Evolutionary conservation across 2,888 invertebrate species (phyloP).

Genomic region (Rhamnusium bicolor): DNA sequence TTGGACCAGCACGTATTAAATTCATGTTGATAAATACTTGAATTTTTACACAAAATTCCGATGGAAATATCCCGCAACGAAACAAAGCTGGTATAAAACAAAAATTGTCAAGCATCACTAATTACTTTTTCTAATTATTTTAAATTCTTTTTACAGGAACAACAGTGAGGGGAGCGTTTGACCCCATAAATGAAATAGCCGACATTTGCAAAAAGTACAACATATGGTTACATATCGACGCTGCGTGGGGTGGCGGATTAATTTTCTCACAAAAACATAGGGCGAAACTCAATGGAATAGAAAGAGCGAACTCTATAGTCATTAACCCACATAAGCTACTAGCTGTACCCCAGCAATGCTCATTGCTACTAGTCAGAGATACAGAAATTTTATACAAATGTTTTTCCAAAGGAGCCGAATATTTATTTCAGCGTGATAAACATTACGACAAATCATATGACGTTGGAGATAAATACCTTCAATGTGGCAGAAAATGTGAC

Average conservation of each 20-base stretch:
- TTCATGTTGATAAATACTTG: not conserved
- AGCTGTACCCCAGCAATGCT: constrained; percentile 76
- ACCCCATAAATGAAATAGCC: constrained; percentile 93
- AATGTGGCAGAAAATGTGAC: constrained; percentile 81
- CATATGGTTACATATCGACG: constrained; percentile 92
- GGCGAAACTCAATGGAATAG: constrained; percentile 72
- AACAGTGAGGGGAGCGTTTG: constrained; percentile 97
- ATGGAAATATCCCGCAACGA: not conserved
- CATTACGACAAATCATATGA: constrained; percentile 73
- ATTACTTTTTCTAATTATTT: not conserved
- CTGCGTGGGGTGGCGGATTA: constrained; percentile 76
- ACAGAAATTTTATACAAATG: constrained; percentile 69
- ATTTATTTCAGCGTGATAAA: constrained; percentile 75
- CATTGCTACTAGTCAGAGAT: constrained; percentile 71
- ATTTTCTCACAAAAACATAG: constrained; percentile 73
- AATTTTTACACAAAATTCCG: not conserved
- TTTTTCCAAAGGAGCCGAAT: constrained; percentile 73
- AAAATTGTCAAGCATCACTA: not conserved
- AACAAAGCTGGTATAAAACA: not conserved
- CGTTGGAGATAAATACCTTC: constrained; percentile 77
- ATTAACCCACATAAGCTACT: constrained; percentile 78
- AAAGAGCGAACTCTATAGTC: constrained; percentile 75
- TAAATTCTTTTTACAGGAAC: constrained; percentile 74
- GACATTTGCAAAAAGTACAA: constrained; percentile 95
- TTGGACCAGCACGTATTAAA: no score